Evolutionary conservation across 2,113 vertebrate genomes (phyloP), one percentile per base, ranked within the genome.

Genomic region (Felis chaus): DNA sequence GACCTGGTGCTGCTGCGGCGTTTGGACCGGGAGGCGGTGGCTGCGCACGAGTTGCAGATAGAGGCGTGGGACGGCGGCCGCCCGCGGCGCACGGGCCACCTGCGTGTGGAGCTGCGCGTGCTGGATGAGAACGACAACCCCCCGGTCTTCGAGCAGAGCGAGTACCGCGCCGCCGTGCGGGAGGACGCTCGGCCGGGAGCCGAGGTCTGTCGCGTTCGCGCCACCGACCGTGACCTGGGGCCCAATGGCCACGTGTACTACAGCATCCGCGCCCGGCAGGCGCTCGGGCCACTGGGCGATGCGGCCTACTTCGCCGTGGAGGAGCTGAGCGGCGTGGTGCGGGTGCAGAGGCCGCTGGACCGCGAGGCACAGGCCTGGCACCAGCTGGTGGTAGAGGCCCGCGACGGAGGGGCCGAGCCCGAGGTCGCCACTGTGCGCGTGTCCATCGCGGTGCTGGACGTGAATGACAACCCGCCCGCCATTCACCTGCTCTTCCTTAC

Each of bases 71-170:
- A 99, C 97, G 99, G 99, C 0, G 99, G 99, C 41, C 96, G 98
- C 63, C 99, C 99, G 2, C 98, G 98, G 68, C 99, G 98, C 95
- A 99, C 98, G 0, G 99, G 99, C 53, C 98, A 93, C 7, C 97
- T 99, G 57, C 98, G 79, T 36, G 98, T 99, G 61, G 98, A 98
- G 15, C 81, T 99, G 86, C 97, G 89, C 12, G 98, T 99, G 33
- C 95, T 99, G 97, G 99, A 99, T 84, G 99, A 99, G 98, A 99
- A 99, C 31, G 99, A 99, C 98, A 99, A 99, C 97, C 98, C 99
- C 1, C 99, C 99, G 0, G 95, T 98, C 10, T 99, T 99, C 92
- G 99, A 98, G 97, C 99, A 97, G 94, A 96, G 87, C 4, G 99
- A 99, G 85, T 99, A 99, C 97, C 98, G 98, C 15, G 98, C 98